Evolutionary conservation across 1,140 invertebrate species (phyloP), one percentile per base, ranked within the genome.

Genomic region (Neuroterus valhalla): DNA sequence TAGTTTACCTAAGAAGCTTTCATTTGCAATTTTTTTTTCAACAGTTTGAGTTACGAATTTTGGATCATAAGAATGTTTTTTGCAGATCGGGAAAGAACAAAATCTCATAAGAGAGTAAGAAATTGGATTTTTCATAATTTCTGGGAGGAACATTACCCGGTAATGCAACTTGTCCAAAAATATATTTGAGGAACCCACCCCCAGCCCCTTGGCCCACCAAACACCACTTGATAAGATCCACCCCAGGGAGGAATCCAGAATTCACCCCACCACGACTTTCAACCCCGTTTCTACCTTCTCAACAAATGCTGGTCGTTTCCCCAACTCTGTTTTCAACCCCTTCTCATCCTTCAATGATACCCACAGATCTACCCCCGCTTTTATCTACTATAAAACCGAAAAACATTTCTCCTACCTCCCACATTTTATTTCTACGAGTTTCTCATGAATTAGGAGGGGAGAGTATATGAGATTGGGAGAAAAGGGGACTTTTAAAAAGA

Each of bases 371-470:
- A 62, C 55, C 55, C 55, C 55, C 55, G 26, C 55, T 72, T 38
- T 52, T 15, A 66, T 74, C 68, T 85, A 86, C 82, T 86, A 80
- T 80, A 78, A 81, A 66, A 78, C 55, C 77, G 68, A 72, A 86
- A 85, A 82, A 86, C 82, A 86, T 87, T 77, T 74, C 77, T 71
- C 75, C 45, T 19, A 42, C 42, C 17, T n/a, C 48, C 26, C 66
- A 19, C 68, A 68, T 70, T 75, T 66, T 45, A 43, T 11, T 55
- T 26, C 48, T 21, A 52, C 8, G 21, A 62, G 55, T 31, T 62
- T 62, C 55, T 62, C 55, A 62, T 62, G 55, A 55, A 55, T 55
- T 31, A 23, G 26, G 52, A 52, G 12, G 8, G 19, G 23, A 14
- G 26, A 26, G 50, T 55, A 4, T 26, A 26, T 26, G 26, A 26